Percentiles rank a stretch among this genome's conserved stretches.
Conservation (phyloP, 2,797 vertebrate species). For the Crax fasciolata region DNA sequence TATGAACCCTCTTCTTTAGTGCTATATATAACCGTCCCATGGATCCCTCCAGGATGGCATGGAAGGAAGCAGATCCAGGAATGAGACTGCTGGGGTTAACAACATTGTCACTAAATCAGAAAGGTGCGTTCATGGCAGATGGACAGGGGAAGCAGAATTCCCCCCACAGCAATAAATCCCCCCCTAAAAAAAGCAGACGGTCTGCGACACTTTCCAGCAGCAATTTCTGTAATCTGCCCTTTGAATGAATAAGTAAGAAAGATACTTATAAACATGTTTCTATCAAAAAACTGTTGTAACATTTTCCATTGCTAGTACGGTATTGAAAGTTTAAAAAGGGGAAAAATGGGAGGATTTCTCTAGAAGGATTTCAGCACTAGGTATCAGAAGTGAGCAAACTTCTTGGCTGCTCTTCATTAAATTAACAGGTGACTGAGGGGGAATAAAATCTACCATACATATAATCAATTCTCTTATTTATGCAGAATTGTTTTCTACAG, state of each 20-base stretch:
- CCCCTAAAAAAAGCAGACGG: accelerated
- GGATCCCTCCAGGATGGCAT: neutral
- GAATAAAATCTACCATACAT: neutral
- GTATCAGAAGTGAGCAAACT: neutral
- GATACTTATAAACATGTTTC: neutral
- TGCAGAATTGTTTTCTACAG: neutral
- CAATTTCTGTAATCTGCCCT: neutral
- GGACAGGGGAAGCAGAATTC: neutral
- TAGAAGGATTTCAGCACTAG: neutral
- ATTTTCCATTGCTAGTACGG: neutral
- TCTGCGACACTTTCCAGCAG: neutral
- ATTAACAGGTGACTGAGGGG: neutral
- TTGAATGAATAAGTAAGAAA: neutral
- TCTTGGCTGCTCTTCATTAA: neutral
- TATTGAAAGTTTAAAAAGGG: neutral
- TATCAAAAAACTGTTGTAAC: neutral
- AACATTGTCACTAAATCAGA: neutral
- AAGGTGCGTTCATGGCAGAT: neutral
- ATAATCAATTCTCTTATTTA: neutral
- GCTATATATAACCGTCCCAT: neutral
- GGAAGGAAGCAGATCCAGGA: neutral
- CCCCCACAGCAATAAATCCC: accelerated
- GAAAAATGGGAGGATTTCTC: neutral
- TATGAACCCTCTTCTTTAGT: neutral
- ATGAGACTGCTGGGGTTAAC: neutral